Conservation (phyloP, 2,888 invertebrate genomes). For the Eumerus sabulonum region DNA sequence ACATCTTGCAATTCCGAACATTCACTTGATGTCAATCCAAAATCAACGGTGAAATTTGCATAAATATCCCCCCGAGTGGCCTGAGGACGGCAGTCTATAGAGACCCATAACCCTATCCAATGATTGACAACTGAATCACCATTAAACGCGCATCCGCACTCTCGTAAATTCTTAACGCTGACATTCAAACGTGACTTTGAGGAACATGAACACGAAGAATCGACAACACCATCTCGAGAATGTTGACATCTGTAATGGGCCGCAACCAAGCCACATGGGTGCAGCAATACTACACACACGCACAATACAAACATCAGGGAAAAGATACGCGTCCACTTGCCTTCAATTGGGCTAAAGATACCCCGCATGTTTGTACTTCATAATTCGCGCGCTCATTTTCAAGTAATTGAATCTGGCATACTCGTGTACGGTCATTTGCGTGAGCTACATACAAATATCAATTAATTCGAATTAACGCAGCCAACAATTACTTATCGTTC, state of each 20-base stretch:
- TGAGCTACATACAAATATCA: slow-evolving; percentile 29
- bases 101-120: slow-evolving; percentile 14
- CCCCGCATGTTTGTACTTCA: not conserved
- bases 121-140: slow-evolving; percentile 59
- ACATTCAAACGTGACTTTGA: slow-evolving; percentile 22
- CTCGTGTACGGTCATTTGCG: slow-evolving; percentile 49
- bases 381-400: slow-evolving; percentile 24
- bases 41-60: slow-evolving; percentile 33
- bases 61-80: slow-evolving; percentile 38
- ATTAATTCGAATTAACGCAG: slow-evolving; percentile 56
- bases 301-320: not conserved
- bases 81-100: slow-evolving; percentile 12
- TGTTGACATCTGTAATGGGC: slow-evolving; percentile 29
- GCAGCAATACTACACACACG: slow-evolving; percentile 1
- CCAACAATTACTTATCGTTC: slow-evolving; percentile 47
- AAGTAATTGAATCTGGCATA: slow-evolving; percentile 50
- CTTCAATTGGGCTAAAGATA: slow-evolving; percentile 23
- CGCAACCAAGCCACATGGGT: not conserved
- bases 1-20: no score
- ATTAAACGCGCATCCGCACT: slow-evolving; percentile 17
- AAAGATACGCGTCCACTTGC: slow-evolving; percentile 19
- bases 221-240: slow-evolving; percentile 6
- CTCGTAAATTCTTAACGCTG: slow-evolving; percentile 40
- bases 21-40: no score
- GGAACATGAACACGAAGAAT: not conserved